Evolutionary conservation across 2,888 invertebrate species (phyloP), one percentile per base, ranked within the genome.

Genomic region (Flexamia atlantica): DNA sequence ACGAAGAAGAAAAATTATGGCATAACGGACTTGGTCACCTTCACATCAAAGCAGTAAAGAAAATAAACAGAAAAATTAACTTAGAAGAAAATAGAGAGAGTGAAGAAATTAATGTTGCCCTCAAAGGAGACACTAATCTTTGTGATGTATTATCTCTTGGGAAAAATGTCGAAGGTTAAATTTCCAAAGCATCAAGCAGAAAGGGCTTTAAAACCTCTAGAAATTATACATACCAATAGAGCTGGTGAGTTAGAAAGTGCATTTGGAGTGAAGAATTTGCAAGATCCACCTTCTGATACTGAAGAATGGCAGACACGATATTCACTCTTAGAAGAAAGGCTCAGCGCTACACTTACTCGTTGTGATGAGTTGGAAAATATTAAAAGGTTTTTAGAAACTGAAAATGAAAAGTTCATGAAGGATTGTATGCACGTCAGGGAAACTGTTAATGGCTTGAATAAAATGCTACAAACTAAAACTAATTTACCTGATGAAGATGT

Each of bases 361-460:
- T 79, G 89, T 7, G 85, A 90, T 88, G 90, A 91, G 83, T 88
- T 94, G 3, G 90, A 91, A 86, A 90, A 90, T 42, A 91, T 92
- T 85, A 92, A 92, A 87, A 90, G 90, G 86, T 92, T 93, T 74
- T 89, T 93, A 36, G 90, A 91, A 46, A 91, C 91, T 80, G 91
- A 93, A 83, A 90, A 92, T 83, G 91, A 92, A 82, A 90, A 91
- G 70, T 87, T 93, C 14, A 5, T 70, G 25, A 91, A 91, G 85
- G 88, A 91, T 87, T 88, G 20, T 74, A 81, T 42, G 92, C 93
- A 87, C 92, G 92, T 85, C 91, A 76, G 74, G 50, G 68, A 23
- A 10, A 57, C 70, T 30, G 32, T 74, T 72, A 28, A 50, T 12
- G 25, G 30, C 23, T 40, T 81, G 25, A 60, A 81, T 23, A 30